Conservation (phyloP, 2,797 vertebrate genomes). For the Acipenser ruthenus region DNA sequence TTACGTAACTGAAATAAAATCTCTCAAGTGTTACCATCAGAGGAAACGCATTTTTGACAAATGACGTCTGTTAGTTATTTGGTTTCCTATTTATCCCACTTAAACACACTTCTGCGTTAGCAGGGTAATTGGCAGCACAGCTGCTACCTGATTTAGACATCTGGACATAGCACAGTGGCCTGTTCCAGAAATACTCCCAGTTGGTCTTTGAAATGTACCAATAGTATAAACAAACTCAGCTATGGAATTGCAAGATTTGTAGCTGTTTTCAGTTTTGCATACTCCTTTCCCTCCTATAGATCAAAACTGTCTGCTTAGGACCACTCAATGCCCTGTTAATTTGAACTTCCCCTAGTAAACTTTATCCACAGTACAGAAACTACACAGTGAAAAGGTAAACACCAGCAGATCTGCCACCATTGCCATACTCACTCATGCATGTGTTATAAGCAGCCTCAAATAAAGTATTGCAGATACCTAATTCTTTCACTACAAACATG, state of each 20-base stretch:
- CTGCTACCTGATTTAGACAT: conserved; percentile 3
- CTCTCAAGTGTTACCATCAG: conserved; percentile 7
- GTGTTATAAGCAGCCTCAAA: too few species aligned
- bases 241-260: background rate
- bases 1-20: background rate
- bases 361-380: too few species aligned
- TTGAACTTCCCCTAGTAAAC: too few species aligned
- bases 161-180: conserved; percentile 4
- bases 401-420: too few species aligned
- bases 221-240: background rate
- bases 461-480: too few species aligned
- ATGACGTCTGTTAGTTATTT: conserved; percentile 12
- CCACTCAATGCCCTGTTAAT: too few species aligned
- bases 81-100: background rate
- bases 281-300: too few species aligned
- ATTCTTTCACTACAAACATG: too few species aligned
- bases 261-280: too few species aligned
- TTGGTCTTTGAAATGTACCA: conserved; percentile 8
- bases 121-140: conserved; percentile 9
- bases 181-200: conserved; percentile 7
- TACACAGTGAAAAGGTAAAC: too few species aligned
- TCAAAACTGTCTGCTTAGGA: too few species aligned
- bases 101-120: background rate
- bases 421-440: too few species aligned
- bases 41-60: conserved; percentile 10